Percentiles rank a stretch among this genome's conserved stretches.
phyloP scores from a whole-genome alignment of 2,113 vertebrate species.

The Uropsilus gracilis region DNA sequence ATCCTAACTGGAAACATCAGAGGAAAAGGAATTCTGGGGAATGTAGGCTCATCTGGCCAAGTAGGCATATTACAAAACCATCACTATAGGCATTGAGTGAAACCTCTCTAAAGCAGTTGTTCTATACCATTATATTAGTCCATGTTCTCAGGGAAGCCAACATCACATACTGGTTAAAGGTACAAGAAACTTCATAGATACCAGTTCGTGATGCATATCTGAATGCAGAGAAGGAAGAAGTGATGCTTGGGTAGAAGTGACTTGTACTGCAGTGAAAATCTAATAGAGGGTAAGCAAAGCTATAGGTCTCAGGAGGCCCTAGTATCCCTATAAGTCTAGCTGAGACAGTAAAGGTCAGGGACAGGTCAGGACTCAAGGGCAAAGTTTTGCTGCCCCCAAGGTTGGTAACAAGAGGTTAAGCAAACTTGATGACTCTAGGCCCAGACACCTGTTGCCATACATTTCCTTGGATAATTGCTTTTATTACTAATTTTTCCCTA shows the following conservation, averaged over 20 bases:
- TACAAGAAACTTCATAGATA: not conserved
- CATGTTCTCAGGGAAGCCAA: not conserved
- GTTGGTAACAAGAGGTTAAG: no score
- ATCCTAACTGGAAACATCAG: not conserved
- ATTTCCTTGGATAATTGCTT: no score
- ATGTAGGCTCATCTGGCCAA: not conserved
- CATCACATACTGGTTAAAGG: no score
- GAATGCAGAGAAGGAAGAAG: not conserved
- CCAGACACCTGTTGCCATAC: no score
- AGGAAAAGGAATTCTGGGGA: conserved; percentile 10
- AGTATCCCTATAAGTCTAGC: not conserved
- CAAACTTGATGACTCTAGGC: no score
- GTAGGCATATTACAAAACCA: not conserved
- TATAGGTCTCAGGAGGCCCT: not conserved
- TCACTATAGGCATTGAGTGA: not conserved
- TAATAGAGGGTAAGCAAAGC: not conserved
- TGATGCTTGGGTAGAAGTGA: not conserved
- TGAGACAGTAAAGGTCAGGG: no score
- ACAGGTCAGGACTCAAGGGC: no score
- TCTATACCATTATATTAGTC: not conserved
- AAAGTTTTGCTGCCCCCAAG: no score
- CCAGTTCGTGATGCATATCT: not conserved
- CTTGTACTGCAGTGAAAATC: not conserved
- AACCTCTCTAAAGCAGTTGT: not conserved
- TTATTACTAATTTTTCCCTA: no score